phyloP scores from a whole-genome alignment of 2,113 vertebrate genomes.

The Dermatemys mawii region DNA sequence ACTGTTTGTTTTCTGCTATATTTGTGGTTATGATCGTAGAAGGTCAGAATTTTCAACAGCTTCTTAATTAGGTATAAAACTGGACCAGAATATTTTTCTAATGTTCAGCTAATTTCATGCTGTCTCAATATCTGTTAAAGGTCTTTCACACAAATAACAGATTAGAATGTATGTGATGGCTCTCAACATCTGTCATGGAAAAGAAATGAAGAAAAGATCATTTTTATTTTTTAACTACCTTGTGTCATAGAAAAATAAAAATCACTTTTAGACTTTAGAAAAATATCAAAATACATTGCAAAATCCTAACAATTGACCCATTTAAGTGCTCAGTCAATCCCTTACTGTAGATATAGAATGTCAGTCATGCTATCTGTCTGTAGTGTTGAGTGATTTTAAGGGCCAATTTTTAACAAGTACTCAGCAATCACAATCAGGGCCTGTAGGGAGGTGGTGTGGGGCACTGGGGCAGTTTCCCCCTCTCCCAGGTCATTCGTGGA shows the following conservation, averaged over 20 bases:
- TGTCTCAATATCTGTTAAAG: not conserved
- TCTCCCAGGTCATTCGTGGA: no score
- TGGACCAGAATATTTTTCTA: not conserved
- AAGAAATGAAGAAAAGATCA: not conserved
- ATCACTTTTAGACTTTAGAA: not conserved
- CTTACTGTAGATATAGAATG: not conserved
- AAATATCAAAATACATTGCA: not conserved
- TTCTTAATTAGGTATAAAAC: not conserved
- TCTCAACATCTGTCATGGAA: not conserved
- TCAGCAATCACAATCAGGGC: not conserved
- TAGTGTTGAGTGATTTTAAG: not conserved
- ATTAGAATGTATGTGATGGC: not conserved
- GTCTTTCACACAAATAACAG: not conserved
- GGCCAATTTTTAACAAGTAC: not conserved
- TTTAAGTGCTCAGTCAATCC: not conserved
- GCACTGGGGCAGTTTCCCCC: no score
- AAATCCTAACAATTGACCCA: not conserved
- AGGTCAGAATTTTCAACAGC: not conserved
- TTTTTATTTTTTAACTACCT: not conserved
- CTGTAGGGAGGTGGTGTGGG: no score
- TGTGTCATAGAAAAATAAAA: not conserved
- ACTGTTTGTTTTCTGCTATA: not conserved
- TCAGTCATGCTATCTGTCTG: not conserved
- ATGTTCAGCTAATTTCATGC: not conserved
- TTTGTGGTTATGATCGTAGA: not conserved